Evolutionary conservation across 2,888 invertebrate genomes (phyloP), one percentile per base, ranked within the genome.

Genomic region (Elegia similella): DNA sequence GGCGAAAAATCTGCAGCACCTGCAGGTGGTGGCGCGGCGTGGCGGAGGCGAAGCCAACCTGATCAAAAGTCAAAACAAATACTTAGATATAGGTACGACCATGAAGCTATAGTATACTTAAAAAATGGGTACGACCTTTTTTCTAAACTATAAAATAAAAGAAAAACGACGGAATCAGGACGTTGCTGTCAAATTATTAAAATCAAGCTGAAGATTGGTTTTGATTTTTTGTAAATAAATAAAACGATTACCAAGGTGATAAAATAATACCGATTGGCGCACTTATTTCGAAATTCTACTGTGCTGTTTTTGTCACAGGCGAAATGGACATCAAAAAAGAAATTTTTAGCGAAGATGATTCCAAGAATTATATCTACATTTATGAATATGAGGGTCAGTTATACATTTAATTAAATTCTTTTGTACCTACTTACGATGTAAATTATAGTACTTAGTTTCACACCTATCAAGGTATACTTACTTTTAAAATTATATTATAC

Each of bases 201-300:
- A 50, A 17, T 10, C 32, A 32, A 32, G 6, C 34, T 50, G 34
- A 34, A 50, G 17, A 50, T 16, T n/a, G 32, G 17, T 38, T 30
- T 12, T n/a, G 16, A 38, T 38, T 53, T 30, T 43, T 46, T 48
- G 56, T 55, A 56, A 55, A 43, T 50, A 54, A 58, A 68, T 73
- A 71, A 76, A 50, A 74, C 73, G 73, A 70, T 76, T 76, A 73
- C 78, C 78, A 66, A 71, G 78, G 76, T 67, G 76, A 76, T 73
- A 46, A 58, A 52, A 58, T 63, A 66, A 61, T 62, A 46, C 17
- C 16, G 8, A 52, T 54, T 50, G 34, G 53, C 15, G 54, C 57
- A 53, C 42, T 55, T n/a, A 55, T 57, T 62, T 54, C 52, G 61
- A 58, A 62, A 62, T 61, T 60, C 57, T 63, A 58, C 61, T 61